phyloP scores from a whole-genome alignment of 2,113 vertebrate species.

The Tragelaphus strepsiceros region DNA sequence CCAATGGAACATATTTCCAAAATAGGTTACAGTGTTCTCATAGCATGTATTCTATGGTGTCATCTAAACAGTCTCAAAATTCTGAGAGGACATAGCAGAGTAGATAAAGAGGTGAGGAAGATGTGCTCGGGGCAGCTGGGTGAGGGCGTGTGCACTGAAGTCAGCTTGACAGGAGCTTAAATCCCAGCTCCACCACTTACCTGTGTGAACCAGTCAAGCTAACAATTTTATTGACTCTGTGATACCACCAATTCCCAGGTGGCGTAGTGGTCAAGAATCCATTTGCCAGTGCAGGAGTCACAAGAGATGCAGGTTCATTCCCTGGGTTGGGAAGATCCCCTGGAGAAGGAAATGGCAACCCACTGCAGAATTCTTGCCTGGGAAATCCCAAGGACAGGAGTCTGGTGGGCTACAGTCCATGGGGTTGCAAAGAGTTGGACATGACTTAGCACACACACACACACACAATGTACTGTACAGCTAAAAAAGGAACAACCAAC shows the following conservation, averaged over 20 bases:
- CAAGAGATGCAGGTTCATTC: not conserved
- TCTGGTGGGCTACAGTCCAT: not conserved
- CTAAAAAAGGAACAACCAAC: not conserved
- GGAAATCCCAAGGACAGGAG: not conserved
- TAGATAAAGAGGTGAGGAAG: not conserved
- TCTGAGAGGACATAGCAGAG: not conserved
- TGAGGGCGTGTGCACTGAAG: not conserved
- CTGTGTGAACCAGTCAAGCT: not conserved
- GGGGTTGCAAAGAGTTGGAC: not conserved
- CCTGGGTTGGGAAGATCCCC: not conserved
- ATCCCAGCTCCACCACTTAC: not conserved
- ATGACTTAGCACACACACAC: not conserved
- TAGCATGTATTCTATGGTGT: not conserved
- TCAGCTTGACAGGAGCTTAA: not conserved
- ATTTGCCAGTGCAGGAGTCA: not conserved
- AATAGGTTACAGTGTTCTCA: not conserved
- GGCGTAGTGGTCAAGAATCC: not conserved
- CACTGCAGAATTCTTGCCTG: not conserved
- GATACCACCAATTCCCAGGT: not conserved
- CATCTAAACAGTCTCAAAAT: not conserved
- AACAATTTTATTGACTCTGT: not conserved
- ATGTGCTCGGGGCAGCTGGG: not conserved
- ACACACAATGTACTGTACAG: not conserved
- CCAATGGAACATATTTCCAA: not conserved
- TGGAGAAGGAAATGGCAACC: not conserved